These are phyloP conservation scores for Muscicapa striata DNA, from an alignment of 2,797 vertebrate species.

Conservation along the genomic window DNA sequence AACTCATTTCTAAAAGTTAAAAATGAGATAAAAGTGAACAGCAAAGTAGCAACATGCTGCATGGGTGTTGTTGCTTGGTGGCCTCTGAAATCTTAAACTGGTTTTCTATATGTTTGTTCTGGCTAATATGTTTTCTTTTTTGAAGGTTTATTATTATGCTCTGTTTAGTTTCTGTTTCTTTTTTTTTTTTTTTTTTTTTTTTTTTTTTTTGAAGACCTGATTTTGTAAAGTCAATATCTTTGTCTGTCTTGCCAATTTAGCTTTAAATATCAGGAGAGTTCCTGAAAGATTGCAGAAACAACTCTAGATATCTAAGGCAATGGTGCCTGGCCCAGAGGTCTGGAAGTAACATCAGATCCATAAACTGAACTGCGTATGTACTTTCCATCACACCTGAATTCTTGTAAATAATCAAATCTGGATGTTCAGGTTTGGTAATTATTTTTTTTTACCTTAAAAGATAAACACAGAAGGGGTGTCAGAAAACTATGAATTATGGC, in stretches of 20 bases:
- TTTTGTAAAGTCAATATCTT: background rate
- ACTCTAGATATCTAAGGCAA: slow-evolving; percentile 45
- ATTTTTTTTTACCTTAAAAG: slow-evolving; percentile 30
- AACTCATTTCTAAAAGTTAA: background rate
- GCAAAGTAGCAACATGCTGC: slow-evolving; percentile 8
- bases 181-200: background rate
- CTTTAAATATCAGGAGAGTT: slow-evolving; percentile 54
- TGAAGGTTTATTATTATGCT: background rate
- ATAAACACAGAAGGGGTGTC: slow-evolving; percentile 4
- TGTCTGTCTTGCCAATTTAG: slow-evolving; percentile 59
- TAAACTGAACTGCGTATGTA: slow-evolving; percentile 46
- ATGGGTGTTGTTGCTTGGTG: background rate
- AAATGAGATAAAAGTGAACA: background rate
- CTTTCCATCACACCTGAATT: slow-evolving; percentile 59
- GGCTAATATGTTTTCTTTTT: background rate
- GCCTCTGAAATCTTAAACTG: slow-evolving; percentile 47
- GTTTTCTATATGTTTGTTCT: slow-evolving; percentile 47
- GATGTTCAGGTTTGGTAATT: slow-evolving; percentile 18
- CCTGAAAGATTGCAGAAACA: slow-evolving; percentile 54
- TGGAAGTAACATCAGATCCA: slow-evolving; percentile 35
- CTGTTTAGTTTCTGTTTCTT: background rate
- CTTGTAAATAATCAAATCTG: slow-evolving; percentile 36
- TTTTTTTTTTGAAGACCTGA: background rate
- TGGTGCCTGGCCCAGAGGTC: slow-evolving; percentile 38
- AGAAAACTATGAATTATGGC: background rate